phyloP scores from a whole-genome alignment of 2,797 vertebrate genomes.

The Acanthurus lineatus region DNA sequence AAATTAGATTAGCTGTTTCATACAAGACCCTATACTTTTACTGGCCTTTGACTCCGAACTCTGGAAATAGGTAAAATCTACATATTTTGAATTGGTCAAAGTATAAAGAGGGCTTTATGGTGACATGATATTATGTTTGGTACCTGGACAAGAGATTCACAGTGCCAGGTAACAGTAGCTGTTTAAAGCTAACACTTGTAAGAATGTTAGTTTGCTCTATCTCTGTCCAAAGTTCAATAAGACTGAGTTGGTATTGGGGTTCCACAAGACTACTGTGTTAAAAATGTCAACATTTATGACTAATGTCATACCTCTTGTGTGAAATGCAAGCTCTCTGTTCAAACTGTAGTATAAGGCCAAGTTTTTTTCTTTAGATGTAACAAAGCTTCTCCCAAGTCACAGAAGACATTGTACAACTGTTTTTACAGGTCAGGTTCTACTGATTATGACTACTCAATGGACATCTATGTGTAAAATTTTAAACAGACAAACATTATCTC shows the following conservation, averaged over 20 bases:
- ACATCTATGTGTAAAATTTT: not conserved
- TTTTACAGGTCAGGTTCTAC: not conserved
- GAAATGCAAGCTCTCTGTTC: too few species aligned
- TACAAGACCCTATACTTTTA: not conserved
- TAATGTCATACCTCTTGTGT: too few species aligned
- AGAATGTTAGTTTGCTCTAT: not conserved
- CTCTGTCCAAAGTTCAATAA: not conserved
- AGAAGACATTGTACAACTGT: too few species aligned
- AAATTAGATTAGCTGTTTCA: too few species aligned
- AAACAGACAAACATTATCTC: too few species aligned
- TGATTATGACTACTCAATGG: not conserved
- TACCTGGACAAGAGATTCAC: not conserved
- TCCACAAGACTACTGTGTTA: not conserved
- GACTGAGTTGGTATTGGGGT: too few species aligned
- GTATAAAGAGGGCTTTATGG: not conserved
- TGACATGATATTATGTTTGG: not conserved
- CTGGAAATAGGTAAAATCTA: not conserved
- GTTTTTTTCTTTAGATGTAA: not conserved
- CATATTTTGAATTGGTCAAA: not conserved
- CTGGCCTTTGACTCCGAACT: not conserved
- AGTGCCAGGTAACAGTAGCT: not conserved
- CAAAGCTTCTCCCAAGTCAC: too few species aligned
- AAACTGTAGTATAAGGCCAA: too few species aligned
- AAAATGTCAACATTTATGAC: not conserved
- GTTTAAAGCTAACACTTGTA: not conserved